Evolutionary conservation across 2,888 invertebrate genomes (phyloP).

Genomic region (Ectemnius lituratus): DNA sequence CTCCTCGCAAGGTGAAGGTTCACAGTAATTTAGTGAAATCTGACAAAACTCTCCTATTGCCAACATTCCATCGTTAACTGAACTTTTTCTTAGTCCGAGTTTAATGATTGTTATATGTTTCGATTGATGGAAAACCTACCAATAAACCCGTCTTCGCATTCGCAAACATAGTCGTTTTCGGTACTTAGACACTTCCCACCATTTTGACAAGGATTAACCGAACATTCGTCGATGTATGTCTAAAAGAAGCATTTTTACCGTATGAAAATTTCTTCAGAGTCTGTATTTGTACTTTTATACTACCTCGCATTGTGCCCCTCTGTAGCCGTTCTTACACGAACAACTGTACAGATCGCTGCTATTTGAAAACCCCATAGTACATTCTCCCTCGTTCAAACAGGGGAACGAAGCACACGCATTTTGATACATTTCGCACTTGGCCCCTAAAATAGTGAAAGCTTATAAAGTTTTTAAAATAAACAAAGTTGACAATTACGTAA

Average conservation of each 20-base stretch:
- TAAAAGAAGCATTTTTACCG: constrained; percentile 40
- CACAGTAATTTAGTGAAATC: constrained; percentile 79
- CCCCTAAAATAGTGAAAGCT: constrained; percentile 72
- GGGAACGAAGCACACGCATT: constrained; percentile 79
- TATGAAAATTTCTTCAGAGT: neutral
- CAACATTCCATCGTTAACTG: neutral
- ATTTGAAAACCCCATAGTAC: constrained; percentile 69
- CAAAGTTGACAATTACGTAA: neutral
- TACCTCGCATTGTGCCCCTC: constrained; percentile 79
- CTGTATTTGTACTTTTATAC: neutral
- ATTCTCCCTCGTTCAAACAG: constrained; percentile 80
- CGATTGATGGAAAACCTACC: constrained; percentile 41
- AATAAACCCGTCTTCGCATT: constrained; percentile 74
- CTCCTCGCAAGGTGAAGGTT: constrained; percentile 77
- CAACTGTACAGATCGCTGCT: constrained; percentile 75
- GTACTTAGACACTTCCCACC: constrained; percentile 79
- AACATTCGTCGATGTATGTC: constrained; percentile 76
- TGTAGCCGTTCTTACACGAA: constrained; percentile 78
- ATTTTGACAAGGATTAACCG: constrained; percentile 78
- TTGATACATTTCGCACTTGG: constrained; percentile 79
- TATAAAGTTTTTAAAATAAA: neutral
- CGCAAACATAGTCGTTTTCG: constrained; percentile 76
- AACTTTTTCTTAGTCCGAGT: neutral
- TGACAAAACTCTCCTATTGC: constrained; percentile 78
- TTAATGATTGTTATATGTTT: neutral